A percentile compares a stretch with the other conserved stretches of the same genome.
Conservation (phyloP, 2,888 invertebrate species). For the Idaea aversata region DNA sequence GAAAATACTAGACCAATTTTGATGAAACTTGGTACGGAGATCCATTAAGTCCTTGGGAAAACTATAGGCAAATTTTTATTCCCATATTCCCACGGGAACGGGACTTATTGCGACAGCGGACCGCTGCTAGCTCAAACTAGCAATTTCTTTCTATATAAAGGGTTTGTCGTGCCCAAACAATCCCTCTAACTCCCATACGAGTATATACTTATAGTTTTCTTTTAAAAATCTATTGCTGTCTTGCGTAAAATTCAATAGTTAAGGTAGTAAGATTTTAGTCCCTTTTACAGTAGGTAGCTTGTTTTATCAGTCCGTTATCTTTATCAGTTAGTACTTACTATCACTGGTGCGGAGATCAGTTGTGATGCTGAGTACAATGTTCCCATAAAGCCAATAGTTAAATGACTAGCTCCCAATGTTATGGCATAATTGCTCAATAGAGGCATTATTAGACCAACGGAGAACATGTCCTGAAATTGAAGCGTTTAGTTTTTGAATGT, state of each 20-base stretch:
- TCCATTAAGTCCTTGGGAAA: no score
- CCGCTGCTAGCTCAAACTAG: no score
- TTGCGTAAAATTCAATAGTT: background rate
- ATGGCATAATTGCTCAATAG: constrained; percentile 59
- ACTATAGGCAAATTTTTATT: no score
- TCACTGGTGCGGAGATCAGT: constrained; percentile 77
- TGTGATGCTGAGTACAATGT: constrained; percentile 78
- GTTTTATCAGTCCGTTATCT: background rate
- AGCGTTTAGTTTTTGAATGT: background rate
- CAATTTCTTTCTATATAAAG: no score
- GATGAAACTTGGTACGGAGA: no score
- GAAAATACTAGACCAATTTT: no score
- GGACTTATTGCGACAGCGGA: no score
- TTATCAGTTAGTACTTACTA: constrained; percentile 55
- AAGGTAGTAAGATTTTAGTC: background rate
- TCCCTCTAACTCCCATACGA: background rate
- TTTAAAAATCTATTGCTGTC: background rate
- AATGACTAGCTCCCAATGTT: constrained; percentile 72
- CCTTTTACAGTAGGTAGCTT: constrained; percentile 4
- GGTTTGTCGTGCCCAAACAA: background rate
- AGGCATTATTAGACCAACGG: constrained; percentile 39
- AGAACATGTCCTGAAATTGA: constrained; percentile 42
- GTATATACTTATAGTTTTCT: no score
- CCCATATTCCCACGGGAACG: no score
- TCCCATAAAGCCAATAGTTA: constrained; percentile 73